Base-by-base conservation (phyloP, 92 coral and sea anemone species). In the Pocillopora grandis region DNA sequence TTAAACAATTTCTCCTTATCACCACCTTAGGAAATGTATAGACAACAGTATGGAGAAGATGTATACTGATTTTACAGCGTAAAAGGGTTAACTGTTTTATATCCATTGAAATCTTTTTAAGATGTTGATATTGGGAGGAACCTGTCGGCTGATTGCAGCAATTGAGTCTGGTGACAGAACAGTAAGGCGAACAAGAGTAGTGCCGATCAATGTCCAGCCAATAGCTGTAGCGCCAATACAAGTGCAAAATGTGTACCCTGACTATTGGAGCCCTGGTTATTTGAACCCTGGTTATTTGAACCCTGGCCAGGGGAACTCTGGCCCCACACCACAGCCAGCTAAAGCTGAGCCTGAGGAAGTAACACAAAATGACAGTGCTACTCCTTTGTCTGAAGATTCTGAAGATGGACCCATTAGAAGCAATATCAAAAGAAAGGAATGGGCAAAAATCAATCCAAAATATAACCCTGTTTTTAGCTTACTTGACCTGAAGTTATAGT, bases 101-200 rank as follows among this genome's bases (percentile, higher is more conserved):
- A 42, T 42, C 8, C 52, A 42, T 42, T 42, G 62, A 35, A 18
- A 18, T 66, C 52, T 10, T 66, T 79, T 79, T 12, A 85, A 92
- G 96, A 75, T 92, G 91, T 90, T 92, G 71, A 77, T 92, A 64
- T 87, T 92, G 5, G 92, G 84, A 21, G 92, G 96, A 58, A 90
- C 96, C n/a, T 90, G 93, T 62, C 93, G 96, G 14, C 83, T 92
- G 27, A 66, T 92, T 31, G 56, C 96, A 21, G 74, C 84, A 59
- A 78, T 88, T 33, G 93, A 90, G 62, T 77, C 92, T 35, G 92
- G 92, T 15, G 93, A 92, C 73, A 89, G 93, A 62, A 76, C 88
- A 33, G 87, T 90, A 18, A 92, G 59, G 60, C 96, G 88, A 21
- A 86, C 80, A 21, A 92, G 87, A 86, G 93, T 92, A 14, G 89